A percentile compares a stretch with the other conserved stretches of the same genome.
phyloP scores from a whole-genome alignment of 2,888 invertebrate species.

The Mactromeris polynyma region DNA sequence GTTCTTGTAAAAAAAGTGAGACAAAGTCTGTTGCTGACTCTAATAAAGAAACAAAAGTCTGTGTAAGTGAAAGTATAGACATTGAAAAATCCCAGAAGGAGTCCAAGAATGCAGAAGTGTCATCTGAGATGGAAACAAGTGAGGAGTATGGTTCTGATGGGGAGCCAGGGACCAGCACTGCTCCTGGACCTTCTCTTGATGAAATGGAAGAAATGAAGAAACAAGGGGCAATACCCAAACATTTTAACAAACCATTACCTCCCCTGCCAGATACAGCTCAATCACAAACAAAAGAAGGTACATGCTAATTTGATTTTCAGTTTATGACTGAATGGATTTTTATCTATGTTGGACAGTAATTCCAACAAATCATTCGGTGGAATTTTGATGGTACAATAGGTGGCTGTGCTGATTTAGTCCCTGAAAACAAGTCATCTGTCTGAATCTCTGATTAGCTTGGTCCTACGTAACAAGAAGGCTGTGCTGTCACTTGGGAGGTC shows the following conservation, averaged over 20 bases:
- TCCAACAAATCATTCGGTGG: no score
- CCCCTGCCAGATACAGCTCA: conserved; percentile 59
- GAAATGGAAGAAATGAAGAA: conserved; percentile 81
- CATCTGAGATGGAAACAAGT: not conserved
- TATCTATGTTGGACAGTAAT: no score
- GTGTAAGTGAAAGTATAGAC: conserved; percentile 12
- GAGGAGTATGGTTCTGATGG: not conserved
- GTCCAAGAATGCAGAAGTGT: not conserved
- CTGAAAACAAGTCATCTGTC: no score
- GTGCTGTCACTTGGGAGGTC: no score
- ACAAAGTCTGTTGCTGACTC: not conserved
- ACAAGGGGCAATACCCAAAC: conserved; percentile 84
- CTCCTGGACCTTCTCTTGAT: conserved; percentile 41
- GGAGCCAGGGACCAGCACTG: not conserved
- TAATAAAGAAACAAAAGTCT: not conserved
- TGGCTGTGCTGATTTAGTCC: not conserved
- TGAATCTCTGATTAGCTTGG: no score
- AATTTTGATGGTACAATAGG: not conserved
- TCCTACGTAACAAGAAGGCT: no score
- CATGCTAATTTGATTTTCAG: no score
- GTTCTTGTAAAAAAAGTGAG: conserved; percentile 9
- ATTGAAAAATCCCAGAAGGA: not conserved
- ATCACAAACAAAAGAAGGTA: conserved; percentile 61
- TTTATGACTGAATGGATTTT: no score
- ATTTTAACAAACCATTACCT: conserved; percentile 70